These are phyloP conservation scores for Lycaena phlaeas DNA, from an alignment of 2,888 invertebrate species.

Conservation along the genomic window DNA sequence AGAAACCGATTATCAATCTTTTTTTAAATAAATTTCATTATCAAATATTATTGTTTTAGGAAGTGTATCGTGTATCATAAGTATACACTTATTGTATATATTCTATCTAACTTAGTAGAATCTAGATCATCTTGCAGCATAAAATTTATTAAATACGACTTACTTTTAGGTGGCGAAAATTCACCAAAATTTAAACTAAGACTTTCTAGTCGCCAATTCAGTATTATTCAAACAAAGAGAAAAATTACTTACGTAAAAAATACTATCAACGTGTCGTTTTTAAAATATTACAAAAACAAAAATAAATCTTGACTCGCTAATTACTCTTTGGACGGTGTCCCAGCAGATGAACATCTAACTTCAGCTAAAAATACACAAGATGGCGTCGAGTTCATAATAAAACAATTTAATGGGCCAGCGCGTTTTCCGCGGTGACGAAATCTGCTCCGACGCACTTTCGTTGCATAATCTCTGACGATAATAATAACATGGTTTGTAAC, in stretches of 20 bases:
- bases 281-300: slow-evolving; percentile 31
- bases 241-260: not conserved
- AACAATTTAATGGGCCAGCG: slow-evolving; percentile 73
- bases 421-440: slow-evolving; percentile 73
- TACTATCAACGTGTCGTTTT: not conserved
- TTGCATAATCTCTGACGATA: slow-evolving; percentile 66
- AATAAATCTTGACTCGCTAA: slow-evolving; percentile 63
- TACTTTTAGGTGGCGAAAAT: too few relatives aligned
- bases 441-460: slow-evolving; percentile 62
- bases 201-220: too few relatives aligned
- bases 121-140: too few relatives aligned
- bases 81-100: too few relatives aligned
- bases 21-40: too few relatives aligned
- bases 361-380: slow-evolving; percentile 71
- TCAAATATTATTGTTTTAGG: too few relatives aligned
- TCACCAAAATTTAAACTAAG: too few relatives aligned
- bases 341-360: slow-evolving; percentile 71
- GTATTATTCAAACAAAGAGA: too few relatives aligned
- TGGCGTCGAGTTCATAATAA: slow-evolving; percentile 72
- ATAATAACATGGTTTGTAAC: slow-evolving; percentile 22
- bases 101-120: too few relatives aligned
- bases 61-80: too few relatives aligned
- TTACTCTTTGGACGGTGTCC: slow-evolving; percentile 69
- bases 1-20: too few relatives aligned
- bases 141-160: too few relatives aligned